Percentiles rank a stretch among this genome's conserved stretches.
Evolutionary conservation across 1,140 invertebrate genomes (phyloP).

Genomic region (Arctopsyche grandis): DNA sequence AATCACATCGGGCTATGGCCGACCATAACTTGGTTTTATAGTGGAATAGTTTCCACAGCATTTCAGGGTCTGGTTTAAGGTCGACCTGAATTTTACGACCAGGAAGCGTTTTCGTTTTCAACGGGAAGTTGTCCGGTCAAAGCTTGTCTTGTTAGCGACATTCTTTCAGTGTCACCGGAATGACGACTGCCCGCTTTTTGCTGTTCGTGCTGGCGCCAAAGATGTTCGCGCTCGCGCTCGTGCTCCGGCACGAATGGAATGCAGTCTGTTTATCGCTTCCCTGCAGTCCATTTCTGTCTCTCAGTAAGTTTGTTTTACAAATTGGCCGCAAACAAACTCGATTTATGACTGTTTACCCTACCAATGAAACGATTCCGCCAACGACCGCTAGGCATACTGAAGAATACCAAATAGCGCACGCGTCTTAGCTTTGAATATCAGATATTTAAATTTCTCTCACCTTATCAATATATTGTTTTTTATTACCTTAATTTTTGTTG

Average conservation of each 20-base stretch:
- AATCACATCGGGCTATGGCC: too few relatives aligned
- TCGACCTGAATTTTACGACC: not conserved
- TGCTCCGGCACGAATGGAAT: conserved; percentile 1
- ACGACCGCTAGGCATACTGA: too few relatives aligned
- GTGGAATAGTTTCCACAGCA: too few relatives aligned
- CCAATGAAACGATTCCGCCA: too few relatives aligned
- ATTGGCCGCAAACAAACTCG: not conserved
- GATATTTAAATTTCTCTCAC: too few relatives aligned
- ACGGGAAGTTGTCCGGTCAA: not conserved
- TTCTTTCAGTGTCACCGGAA: not conserved
- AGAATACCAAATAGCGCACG: too few relatives aligned
- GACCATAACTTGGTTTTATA: too few relatives aligned
- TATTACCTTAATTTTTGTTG: too few relatives aligned
- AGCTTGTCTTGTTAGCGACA: conserved; percentile 1
- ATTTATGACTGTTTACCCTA: not conserved
- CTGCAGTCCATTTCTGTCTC: not conserved
- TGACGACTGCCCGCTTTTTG: not conserved
- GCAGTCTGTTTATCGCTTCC: not conserved
- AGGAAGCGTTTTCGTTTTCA: not conserved
- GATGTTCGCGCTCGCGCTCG: not conserved
- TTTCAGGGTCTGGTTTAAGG: too few relatives aligned
- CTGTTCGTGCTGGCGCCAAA: conserved; percentile 4
- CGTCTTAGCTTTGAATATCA: too few relatives aligned
- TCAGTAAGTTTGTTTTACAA: not conserved
- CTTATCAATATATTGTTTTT: too few relatives aligned